A percentile compares a stretch with the other conserved stretches of the same genome.
Conservation (phyloP, 2,113 vertebrate genomes). For the Aegypius monachus region DNA sequence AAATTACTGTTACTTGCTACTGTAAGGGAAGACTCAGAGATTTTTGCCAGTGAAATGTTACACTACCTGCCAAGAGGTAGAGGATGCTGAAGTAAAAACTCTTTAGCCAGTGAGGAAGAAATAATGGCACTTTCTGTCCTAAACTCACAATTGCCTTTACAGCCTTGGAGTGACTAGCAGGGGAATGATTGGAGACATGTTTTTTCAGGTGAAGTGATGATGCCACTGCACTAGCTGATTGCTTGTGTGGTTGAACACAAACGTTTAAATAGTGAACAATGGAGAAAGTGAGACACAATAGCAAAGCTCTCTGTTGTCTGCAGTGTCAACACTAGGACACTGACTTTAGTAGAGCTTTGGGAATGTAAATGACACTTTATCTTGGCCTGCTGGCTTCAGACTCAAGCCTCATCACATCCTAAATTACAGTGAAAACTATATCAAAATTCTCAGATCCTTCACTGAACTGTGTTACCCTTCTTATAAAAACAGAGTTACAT, state of each 20-base stretch:
- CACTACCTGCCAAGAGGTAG: background rate
- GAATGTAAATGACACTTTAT: background rate
- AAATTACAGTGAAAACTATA: background rate
- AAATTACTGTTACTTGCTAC: background rate
- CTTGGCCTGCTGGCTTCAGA: background rate
- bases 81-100: background rate
- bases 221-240: background rate
- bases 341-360: background rate
- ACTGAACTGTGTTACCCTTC: background rate
- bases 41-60: background rate
- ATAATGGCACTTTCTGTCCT: background rate
- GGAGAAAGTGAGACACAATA: background rate
- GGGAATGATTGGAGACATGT: rapidly evolving
- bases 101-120: background rate
- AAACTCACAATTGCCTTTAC: background rate
- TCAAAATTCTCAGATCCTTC: background rate
- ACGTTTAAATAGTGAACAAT: background rate
- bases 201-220: background rate
- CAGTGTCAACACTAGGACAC: background rate
- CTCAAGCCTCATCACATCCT: background rate
- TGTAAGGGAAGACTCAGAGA: background rate
- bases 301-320: background rate
- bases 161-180: background rate
- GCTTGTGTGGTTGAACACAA: background rate
- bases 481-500: background rate